Base-by-base conservation (phyloP, 2,113 vertebrate species). In the Lathamus discolor region DNA sequence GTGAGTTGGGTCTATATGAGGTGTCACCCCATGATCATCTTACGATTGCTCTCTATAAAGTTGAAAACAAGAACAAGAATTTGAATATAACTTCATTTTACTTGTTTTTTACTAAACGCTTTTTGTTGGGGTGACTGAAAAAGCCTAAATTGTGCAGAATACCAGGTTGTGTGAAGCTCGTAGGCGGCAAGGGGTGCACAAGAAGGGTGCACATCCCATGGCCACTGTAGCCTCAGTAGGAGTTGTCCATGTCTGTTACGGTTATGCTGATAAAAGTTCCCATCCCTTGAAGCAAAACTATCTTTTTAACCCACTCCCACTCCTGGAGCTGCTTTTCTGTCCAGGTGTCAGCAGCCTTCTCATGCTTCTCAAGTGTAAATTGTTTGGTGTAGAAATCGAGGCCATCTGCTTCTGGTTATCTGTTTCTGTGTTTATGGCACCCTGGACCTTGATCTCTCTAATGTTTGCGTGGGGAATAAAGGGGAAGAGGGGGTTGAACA, bases 371-470 rank as follows among this genome's bases (percentile, higher is more conserved):
- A 31, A 75, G 83, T 86, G 77, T 91, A 84, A 95, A 83, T 92
- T 82, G 69, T 89, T 91, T 59, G 52, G 80, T 92, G 77, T 86
- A 74, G 81, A 92, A 92, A 82, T 44, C 51, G 43, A 91, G 66
- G 66, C 88, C 61, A 55, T 72, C 79, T 91, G 83, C 77, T 91
- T 69, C 37, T 87, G 39, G 44, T 89, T 92, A 55, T 68, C 57
- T 67, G 22, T 75, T 37, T 62, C 61, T 81, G 64, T 13, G 27
- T 76, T 93, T 93, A 51, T n/a, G 55, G 16, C 66, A 66, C 18
- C 57, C 33, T 3, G 2, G 49, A 57, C 84, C 80, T 82, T 88
- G 61, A 52, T 86, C 73, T 88, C 14, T 39, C 27, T 63, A 14
- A 51, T 33, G 52, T 86, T 90, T 91, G 35, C 1, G 0, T 57